phyloP scores from a whole-genome alignment of 2,888 invertebrate species.

The Leucania comma region DNA sequence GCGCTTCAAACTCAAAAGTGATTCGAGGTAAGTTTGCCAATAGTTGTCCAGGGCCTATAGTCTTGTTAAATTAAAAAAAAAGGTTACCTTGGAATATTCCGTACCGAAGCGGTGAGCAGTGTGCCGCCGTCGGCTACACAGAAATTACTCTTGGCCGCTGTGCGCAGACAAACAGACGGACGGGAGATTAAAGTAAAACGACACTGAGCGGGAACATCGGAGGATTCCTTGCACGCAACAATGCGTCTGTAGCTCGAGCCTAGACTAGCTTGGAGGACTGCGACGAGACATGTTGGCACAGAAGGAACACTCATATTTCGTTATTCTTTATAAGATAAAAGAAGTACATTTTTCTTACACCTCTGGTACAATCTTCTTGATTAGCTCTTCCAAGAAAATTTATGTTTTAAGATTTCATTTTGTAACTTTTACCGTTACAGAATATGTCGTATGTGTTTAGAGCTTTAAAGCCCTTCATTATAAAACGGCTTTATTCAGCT shows the following conservation, averaged over 20 bases:
- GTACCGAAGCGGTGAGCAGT: constrained; percentile 26
- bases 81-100: not conserved
- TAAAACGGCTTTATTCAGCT: not conserved
- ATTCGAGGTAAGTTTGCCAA: constrained; percentile 5
- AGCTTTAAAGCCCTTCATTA: not conserved
- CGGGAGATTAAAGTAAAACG: constrained; percentile 66
- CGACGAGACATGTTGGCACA: not conserved
- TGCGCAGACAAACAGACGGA: constrained; percentile 65
- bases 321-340: not conserved
- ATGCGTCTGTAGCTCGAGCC: constrained; percentile 34
- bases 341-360: not conserved
- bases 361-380: not conserved
- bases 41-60: not conserved
- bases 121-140: constrained; percentile 70
- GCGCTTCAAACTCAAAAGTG: not conserved
- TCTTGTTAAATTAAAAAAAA: constrained; percentile 1
- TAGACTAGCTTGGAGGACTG: not conserved
- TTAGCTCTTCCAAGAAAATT: not conserved
- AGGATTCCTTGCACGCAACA: constrained; percentile 57
- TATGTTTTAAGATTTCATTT: not conserved
- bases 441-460: not conserved
- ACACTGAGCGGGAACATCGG: constrained; percentile 55
- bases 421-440: too few species aligned
- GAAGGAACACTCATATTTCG: constrained; percentile 18
- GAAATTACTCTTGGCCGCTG: constrained; percentile 71